phyloP scores from a whole-genome alignment of 2,113 vertebrate genomes.

The Heteronetta atricapilla region DNA sequence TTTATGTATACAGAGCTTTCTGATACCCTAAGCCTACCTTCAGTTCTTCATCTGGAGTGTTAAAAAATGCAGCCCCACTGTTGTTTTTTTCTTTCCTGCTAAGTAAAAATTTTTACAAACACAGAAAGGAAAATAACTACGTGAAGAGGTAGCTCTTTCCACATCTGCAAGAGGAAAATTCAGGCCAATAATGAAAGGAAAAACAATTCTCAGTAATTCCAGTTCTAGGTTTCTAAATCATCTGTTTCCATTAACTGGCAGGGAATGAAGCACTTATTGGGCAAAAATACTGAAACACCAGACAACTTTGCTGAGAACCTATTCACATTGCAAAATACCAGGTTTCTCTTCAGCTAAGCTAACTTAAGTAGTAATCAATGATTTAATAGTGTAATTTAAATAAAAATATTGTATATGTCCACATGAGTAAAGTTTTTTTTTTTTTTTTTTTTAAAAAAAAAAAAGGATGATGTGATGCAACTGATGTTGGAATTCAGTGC shows the following conservation, averaged over 20 bases:
- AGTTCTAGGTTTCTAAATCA: background rate
- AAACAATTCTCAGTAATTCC: background rate
- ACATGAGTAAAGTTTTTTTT: background rate
- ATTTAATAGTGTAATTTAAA: background rate
- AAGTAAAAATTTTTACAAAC: background rate
- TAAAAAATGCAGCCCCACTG: background rate
- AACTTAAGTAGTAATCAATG: background rate
- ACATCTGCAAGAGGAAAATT: background rate
- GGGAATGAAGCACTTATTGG: background rate
- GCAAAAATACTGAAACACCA: background rate
- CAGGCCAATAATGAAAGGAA: background rate
- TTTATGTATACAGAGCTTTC: background rate
- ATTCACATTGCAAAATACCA: background rate
- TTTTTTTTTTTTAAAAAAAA: background rate
- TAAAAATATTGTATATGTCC: background rate
- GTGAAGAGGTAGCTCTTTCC: background rate
- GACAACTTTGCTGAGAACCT: background rate
- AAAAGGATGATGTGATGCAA: background rate
- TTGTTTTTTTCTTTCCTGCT: background rate
- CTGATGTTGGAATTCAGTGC: background rate
- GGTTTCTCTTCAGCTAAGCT: background rate
- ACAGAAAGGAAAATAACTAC: background rate
- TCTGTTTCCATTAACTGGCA: background rate
- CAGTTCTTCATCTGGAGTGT: background rate
- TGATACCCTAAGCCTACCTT: background rate